A percentile compares a stretch with the other conserved stretches of the same genome.
phyloP scores from a whole-genome alignment of 2,888 invertebrate genomes.

The Cyclophora punctaria region DNA sequence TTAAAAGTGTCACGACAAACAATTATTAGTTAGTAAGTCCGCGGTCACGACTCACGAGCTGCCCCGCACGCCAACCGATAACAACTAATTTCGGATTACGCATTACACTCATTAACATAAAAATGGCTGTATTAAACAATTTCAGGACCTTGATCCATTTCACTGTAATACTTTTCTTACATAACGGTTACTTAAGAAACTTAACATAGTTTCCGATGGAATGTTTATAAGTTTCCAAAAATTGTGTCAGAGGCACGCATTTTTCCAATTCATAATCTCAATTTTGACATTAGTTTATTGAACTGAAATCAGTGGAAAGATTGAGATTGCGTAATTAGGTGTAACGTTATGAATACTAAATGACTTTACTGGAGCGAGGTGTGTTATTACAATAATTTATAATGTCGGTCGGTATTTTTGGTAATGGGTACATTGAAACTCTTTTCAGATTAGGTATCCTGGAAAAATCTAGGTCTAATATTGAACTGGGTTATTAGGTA shows the following conservation, averaged over 20 bases:
- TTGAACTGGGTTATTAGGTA: too few species aligned
- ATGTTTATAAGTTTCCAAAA: slow-evolving; percentile 14
- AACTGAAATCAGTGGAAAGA: too few species aligned
- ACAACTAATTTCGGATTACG: slow-evolving; percentile 52
- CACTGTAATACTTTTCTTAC: slow-evolving; percentile 20
- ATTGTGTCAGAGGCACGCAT: slow-evolving; percentile 33
- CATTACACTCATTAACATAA: slow-evolving; percentile 44
- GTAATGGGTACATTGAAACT: too few species aligned
- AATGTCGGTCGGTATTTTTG: too few species aligned
- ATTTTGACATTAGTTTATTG: slow-evolving; percentile 6
- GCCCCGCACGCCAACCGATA: slow-evolving; percentile 56
- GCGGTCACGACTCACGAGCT: slow-evolving; percentile 36
- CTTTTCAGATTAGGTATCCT: too few species aligned
- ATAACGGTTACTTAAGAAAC: slow-evolving; percentile 10
- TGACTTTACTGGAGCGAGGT: too few species aligned
- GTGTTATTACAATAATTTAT: too few species aligned
- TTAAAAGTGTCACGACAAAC: slow-evolving; percentile 45
- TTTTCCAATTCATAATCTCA: slow-evolving; percentile 10
- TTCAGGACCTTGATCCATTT: slow-evolving; percentile 54
- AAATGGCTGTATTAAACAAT: slow-evolving; percentile 32
- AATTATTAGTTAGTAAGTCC: slow-evolving; percentile 44
- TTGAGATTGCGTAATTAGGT: too few species aligned
- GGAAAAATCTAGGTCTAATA: too few species aligned
- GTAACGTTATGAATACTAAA: neutral
- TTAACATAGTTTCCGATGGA: slow-evolving; percentile 15